Base-by-base conservation (phyloP, 2,113 vertebrate species). In the Carollia perspicillata region DNA sequence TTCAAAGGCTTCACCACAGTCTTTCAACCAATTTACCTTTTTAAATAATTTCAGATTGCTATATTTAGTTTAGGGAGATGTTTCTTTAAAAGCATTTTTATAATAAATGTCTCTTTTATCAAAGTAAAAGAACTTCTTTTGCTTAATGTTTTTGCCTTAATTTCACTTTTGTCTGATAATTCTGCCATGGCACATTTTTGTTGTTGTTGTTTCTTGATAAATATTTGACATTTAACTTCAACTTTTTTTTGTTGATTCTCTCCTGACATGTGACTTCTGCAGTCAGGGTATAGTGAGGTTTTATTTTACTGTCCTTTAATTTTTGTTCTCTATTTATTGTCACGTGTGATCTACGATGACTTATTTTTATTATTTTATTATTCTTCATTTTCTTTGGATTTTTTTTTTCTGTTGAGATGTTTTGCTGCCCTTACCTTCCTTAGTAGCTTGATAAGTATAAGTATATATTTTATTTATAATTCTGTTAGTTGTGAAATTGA, bases 301-400 rank as follows among this genome's bases (percentile, higher is more conserved):
- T 80, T 42, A 58, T 75, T 89, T 88, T 66, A 28, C 20, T 83
- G 79, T 44, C 20, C 20, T 81, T 51, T 92, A 33, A 44, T 58
- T 22, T 20, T 69, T 55, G 35, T 26, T 44, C 18, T 74, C 26
- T 55, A 20, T 65, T 80, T 85, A 16, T 72, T 79, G 16, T 22
- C 49, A 84, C 12, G 20, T 6, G 6, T 81, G 44, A 85, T 33
- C 44, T 37, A 85, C 55, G 6, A 81, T 63, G 10, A 53, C 16
- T 95, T 78, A 30, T 85, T 90, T 86, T 90, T 78, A 84, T 53
- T 74, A 60, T 84, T 94, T 90, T 30, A 35, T 90, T 28, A 40
- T 44, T 88, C 90, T 90, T 80, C 42, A 47, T 58, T 53, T 71
- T 58, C 66, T 81, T 80, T 33, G 47, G 28, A 16, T 55, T 74